Evolutionary conservation across 2,113 vertebrate genomes (phyloP).

Genomic region (Seriola quinqueradiata): DNA sequence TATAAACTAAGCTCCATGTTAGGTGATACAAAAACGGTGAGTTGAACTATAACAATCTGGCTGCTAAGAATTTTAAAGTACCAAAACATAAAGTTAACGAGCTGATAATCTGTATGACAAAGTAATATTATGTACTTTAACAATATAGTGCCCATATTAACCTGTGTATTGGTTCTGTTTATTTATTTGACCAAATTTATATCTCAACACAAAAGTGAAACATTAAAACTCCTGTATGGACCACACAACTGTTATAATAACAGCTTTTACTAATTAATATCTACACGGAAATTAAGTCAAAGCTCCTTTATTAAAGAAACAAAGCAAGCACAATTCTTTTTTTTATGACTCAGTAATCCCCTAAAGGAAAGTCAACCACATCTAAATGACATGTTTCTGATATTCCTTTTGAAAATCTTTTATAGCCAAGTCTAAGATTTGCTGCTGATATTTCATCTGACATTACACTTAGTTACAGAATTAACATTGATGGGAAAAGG

Average conservation of each 20-base stretch:
- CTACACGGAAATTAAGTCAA: constrained; percentile 88
- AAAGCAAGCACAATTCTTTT: constrained; percentile 90
- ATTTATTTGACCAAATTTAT: background rate
- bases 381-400: constrained; percentile 90
- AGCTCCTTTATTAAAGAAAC: constrained; percentile 92
- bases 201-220: background rate
- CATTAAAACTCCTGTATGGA: background rate
- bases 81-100: background rate
- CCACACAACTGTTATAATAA: background rate
- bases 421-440: constrained; percentile 58
- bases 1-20: background rate
- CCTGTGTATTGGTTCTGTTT: background rate
- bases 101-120: background rate
- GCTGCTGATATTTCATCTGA: constrained; percentile 78
- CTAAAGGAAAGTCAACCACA: constrained; percentile 93
- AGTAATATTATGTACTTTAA: background rate
- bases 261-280: constrained; percentile 35
- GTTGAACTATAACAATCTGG: background rate
- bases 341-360: constrained; percentile 90
- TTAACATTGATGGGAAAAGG: constrained; percentile 88
- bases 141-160: background rate
- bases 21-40: background rate
- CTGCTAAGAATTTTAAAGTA: background rate
- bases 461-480: constrained; percentile 89
- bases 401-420: constrained; percentile 69